phyloP scores from a whole-genome alignment of 2,113 vertebrate genomes.

The Menidia beryllina region DNA sequence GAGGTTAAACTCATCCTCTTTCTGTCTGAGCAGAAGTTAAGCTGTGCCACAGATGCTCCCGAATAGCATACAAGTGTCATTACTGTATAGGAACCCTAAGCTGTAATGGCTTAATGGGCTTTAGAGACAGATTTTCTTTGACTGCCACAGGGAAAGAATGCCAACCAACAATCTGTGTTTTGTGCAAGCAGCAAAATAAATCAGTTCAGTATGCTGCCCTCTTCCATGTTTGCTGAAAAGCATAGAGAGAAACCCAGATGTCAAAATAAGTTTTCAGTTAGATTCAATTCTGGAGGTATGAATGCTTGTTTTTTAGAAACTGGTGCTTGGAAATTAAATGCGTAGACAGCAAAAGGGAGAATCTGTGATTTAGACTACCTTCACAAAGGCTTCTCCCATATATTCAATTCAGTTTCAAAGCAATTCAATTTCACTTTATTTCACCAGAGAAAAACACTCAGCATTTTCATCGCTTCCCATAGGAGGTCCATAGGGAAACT shows the following conservation, averaged over 20 bases:
- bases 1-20: slow-evolving; percentile 55
- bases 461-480: slow-evolving; percentile 14
- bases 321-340: slow-evolving; percentile 65
- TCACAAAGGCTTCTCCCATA: slow-evolving; percentile 29
- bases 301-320: slow-evolving; percentile 71
- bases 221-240: slow-evolving; percentile 50
- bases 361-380: slow-evolving; percentile 40
- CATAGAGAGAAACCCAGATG: slow-evolving; percentile 56
- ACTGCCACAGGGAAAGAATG: slow-evolving; percentile 35
- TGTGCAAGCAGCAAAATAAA: slow-evolving; percentile 43
- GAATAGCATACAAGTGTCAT: not conserved
- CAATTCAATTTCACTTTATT: slow-evolving; percentile 67
- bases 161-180: slow-evolving; percentile 41
- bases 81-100: slow-evolving; percentile 27
- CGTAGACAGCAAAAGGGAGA: slow-evolving; percentile 50
- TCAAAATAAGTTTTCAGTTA: slow-evolving; percentile 63
- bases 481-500: not conserved
- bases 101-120: slow-evolving; percentile 16
- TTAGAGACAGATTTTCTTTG: slow-evolving; percentile 35
- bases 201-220: slow-evolving; percentile 56
- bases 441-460: slow-evolving; percentile 36
- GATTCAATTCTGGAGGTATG: slow-evolving; percentile 79
- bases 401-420: slow-evolving; percentile 41
- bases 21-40: slow-evolving; percentile 5
- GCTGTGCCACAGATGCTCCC: slow-evolving; percentile 4